Percentiles rank a stretch among this genome's conserved stretches.
These are phyloP conservation scores for Physella acuta DNA, from an alignment of 1,140 invertebrate species.

Conservation along the genomic window DNA sequence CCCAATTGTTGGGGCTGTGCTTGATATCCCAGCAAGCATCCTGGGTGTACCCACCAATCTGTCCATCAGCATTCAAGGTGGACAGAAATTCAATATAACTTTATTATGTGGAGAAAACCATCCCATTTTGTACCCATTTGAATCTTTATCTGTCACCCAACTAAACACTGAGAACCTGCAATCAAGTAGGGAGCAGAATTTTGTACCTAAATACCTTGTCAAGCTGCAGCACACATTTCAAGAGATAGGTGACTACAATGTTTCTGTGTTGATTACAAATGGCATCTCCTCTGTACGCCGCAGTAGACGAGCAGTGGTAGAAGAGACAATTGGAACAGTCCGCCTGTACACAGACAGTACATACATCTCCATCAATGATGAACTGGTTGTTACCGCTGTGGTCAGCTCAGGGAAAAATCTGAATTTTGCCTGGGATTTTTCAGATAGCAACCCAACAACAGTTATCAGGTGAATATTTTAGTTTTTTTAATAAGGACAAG, in stretches of 20 bases:
- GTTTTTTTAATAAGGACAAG: too few relatives aligned
- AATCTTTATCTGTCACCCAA: background rate
- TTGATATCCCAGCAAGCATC: slow-evolving; percentile 13
- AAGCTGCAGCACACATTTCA: slow-evolving; percentile 22
- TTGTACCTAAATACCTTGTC: slow-evolving; percentile 25
- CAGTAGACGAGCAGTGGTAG: slow-evolving; percentile 17
- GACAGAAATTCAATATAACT: slow-evolving; percentile 22
- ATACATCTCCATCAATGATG: slow-evolving; percentile 21
- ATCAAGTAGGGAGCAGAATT: background rate
- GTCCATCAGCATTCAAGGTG: slow-evolving; percentile 19
- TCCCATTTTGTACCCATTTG: background rate
- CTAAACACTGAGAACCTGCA: background rate
- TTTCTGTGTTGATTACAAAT: slow-evolving; percentile 32
- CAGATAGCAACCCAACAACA: background rate
- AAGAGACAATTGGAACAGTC: slow-evolving; percentile 32
- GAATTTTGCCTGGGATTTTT: slow-evolving; percentile 34
- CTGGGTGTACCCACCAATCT: slow-evolving; percentile 20
- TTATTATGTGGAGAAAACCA: slow-evolving; percentile 32
- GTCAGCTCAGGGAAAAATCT: slow-evolving; percentile 33
- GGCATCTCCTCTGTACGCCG: slow-evolving; percentile 15
- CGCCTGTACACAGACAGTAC: slow-evolving; percentile 16
- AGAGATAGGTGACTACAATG: slow-evolving; percentile 24
- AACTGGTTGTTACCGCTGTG: slow-evolving; percentile 27
- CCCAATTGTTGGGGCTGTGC: slow-evolving; percentile 22
- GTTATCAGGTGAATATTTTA: too few relatives aligned